Percentiles rank a stretch among this genome's conserved stretches.
phyloP scores from a whole-genome alignment of 1,140 invertebrate species.

The Diuraphis noxia region DNA sequence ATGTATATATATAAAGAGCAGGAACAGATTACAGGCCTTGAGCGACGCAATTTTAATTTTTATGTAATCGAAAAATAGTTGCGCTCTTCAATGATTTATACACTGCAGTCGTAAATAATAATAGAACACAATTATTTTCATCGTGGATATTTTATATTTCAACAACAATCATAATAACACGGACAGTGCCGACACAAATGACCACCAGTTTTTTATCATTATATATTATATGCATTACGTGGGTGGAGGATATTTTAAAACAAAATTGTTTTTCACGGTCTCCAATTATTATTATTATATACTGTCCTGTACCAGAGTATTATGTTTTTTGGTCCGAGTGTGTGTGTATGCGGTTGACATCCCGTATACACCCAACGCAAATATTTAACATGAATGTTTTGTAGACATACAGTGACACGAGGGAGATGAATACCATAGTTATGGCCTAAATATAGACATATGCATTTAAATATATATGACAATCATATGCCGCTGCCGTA shows the following conservation, averaged over 20 bases:
- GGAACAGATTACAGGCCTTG: background rate
- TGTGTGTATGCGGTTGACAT: slow-evolving; percentile 11
- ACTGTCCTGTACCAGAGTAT: background rate
- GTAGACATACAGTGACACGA: background rate
- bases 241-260: background rate
- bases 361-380: background rate
- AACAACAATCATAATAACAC: background rate
- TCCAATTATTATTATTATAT: slow-evolving; percentile 20
- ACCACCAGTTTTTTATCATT: background rate
- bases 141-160: background rate
- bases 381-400: slow-evolving; percentile 17
- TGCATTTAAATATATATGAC: slow-evolving; percentile 23
- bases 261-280: slow-evolving; percentile 6
- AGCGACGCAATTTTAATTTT: background rate
- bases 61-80: slow-evolving; percentile 26
- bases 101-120: background rate
- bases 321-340: background rate
- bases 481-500: background rate
- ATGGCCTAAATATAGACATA: background rate
- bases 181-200: background rate
- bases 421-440: slow-evolving; percentile 7
- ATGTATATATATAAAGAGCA: background rate
- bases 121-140: slow-evolving; percentile 13
- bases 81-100: background rate
- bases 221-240: background rate